These are phyloP conservation scores for Hypotaenidia philippensis DNA, from an alignment of 2,797 vertebrate species.

Conservation along the genomic window DNA sequence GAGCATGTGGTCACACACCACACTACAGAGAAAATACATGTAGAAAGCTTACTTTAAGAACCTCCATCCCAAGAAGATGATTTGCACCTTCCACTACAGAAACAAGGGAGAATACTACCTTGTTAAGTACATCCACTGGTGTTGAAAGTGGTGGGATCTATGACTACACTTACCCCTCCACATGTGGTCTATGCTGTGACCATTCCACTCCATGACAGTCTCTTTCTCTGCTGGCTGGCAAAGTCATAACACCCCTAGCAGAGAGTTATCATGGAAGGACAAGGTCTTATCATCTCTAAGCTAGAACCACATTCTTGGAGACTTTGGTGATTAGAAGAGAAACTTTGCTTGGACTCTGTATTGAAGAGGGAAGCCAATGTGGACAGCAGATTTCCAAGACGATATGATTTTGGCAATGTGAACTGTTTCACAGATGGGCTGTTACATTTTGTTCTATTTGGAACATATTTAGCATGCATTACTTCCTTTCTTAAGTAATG, in stretches of 20 bases:
- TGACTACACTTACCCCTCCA: accelerated
- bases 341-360: slow-evolving; percentile 57
- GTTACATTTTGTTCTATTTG: slow-evolving; percentile 77
- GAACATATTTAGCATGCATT: slow-evolving; percentile 67
- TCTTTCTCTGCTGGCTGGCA: neutral
- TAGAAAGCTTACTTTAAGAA: neutral
- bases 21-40: neutral
- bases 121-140: neutral
- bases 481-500: slow-evolving; percentile 69
- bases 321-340: slow-evolving; percentile 5
- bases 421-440: slow-evolving; percentile 24
- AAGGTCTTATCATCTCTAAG: neutral
- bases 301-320: slow-evolving; percentile 10
- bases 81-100: neutral
- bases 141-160: neutral
- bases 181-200: neutral
- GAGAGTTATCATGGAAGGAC: neutral
- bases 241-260: neutral
- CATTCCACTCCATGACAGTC: neutral
- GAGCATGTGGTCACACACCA: neutral
- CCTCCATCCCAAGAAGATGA: neutral
- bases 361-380: slow-evolving; percentile 51
- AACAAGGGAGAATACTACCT: neutral
- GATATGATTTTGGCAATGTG: slow-evolving; percentile 57
- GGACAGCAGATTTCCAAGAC: slow-evolving; percentile 71